Percentiles rank a stretch among this genome's conserved stretches.
phyloP scores from a whole-genome alignment of 2,888 invertebrate genomes.

The Cremastobaeus sp. region DNA sequence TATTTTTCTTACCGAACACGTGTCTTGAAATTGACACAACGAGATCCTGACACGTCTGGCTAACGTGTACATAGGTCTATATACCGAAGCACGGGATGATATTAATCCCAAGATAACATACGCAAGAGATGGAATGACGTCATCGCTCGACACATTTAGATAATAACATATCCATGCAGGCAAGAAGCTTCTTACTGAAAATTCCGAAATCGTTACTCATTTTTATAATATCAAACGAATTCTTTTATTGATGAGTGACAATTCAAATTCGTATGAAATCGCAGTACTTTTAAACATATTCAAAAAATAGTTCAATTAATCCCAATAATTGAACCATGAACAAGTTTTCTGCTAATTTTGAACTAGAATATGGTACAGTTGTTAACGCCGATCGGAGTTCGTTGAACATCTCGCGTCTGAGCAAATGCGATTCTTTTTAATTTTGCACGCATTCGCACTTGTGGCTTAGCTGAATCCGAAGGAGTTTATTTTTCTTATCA shows the following conservation, averaged over 20 bases:
- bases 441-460: slow-evolving; percentile 18
- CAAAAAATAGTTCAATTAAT: too few relatives aligned
- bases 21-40: slow-evolving; percentile 59
- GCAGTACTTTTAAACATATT: too few relatives aligned
- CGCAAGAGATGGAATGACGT: slow-evolving; percentile 20
- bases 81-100: slow-evolving; percentile 53
- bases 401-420: slow-evolving; percentile 42
- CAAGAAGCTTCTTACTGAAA: too few relatives aligned
- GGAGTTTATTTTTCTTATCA: slow-evolving; percentile 49
- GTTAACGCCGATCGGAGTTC: slow-evolving; percentile 42
- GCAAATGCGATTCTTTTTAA: slow-evolving; percentile 18
- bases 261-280: too few relatives aligned
- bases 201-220: too few relatives aligned
- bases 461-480: slow-evolving; percentile 36
- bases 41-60: slow-evolving; percentile 47
- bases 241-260: too few relatives aligned
- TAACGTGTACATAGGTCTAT: slow-evolving; percentile 5
- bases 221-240: too few relatives aligned
- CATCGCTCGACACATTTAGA: slow-evolving; percentile 18
- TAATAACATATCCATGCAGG: slow-evolving; percentile 15
- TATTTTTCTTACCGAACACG: too few relatives aligned
- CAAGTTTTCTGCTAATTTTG: too few relatives aligned
- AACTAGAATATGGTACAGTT: slow-evolving; percentile 33
- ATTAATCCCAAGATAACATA: slow-evolving; percentile 60
- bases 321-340: too few relatives aligned